Base-by-base conservation (phyloP, 2,113 vertebrate genomes). In the Pelobates fuscus region DNA sequence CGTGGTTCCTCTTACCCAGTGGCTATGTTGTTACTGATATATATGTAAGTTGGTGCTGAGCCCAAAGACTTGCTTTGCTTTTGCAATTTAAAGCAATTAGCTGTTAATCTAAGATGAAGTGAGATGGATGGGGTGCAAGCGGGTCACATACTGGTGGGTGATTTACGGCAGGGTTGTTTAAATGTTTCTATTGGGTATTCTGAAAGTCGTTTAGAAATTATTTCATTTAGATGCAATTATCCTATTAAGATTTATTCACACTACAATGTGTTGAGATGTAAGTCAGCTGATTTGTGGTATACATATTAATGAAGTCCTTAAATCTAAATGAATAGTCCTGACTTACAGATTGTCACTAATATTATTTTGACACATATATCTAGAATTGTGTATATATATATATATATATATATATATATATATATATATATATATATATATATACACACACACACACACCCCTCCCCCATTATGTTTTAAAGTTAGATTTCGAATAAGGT, bases 1-100 rank as follows among this genome's bases (percentile, higher is more conserved):
- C 72, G 80, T 85, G 58, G 78, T 67, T 85, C 67, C 77, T 15
- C 32, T 17, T 73, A 70, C 54, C 27, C 52, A 67, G 54, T 37
- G 68, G 49, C 64, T 76, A 18, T 0, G 1, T 0, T 78, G 44
- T 71, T 24, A 79, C 68, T 21, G 21, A 64, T 49, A 78, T 49
- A 78, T 2, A 11, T 71, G 62, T 15, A 49, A 32, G 8, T 43
- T 80, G 65, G 49, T 58, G 21, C 29, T 32, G 27, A 59, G 72
- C 64, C 44, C 72, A 69, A 54, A 30, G 25, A 69, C 8, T 37
- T 67, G 11, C 25, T 75, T 46, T 59, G 63, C 57, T 75, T 43
- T 65, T 15, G 37, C 62, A 65, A 65, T 64, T 75, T 75, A 67
- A 60, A 75, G 66, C 63, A 75, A 75, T 65, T 67, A 75, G 63